Evolutionary conservation across 2,797 vertebrate species (phyloP), one percentile per base, ranked within the genome.

Genomic region (Phoeniculus purpureus): DNA sequence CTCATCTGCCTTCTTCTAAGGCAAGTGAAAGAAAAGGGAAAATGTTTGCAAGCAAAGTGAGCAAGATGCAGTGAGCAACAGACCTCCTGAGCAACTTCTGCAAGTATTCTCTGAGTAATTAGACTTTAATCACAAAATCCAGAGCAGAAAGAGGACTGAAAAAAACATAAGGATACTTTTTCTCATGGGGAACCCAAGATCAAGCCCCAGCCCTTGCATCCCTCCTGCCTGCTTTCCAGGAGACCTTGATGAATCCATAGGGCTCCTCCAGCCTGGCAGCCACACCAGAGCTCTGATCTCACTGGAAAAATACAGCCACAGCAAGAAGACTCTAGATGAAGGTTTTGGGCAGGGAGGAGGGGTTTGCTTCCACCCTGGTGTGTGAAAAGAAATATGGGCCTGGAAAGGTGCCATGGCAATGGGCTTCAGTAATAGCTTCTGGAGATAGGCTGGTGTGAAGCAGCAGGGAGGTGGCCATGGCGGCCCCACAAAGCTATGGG

Each of bases 401-500:
- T 96, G 96, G 95, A 95, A 58, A 73, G 5, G 74, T 60, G 95
- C 95, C 95, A 90, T 45, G 55, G 81, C 40, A 92, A 85, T 71
- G 72, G 72, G 55, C 62, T 96, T 96, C 87, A 93, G 27, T 66
- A 90, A 86, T 22, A 95, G 90, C 54, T 6, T 16, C 85, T 87
- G 89, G 90, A 94, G 92, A 79, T 40, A 3, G 52, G 75, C 72
- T 88, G 4, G 6, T 65, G 61, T 79, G 56, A 62, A 15, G 6
- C 3, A 5, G 47, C 21, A 2, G 60, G 81, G 60, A 56, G 90
- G 82, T 47, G 91, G 81, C 77, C 21, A 0, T 1, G 61, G 78
- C 15, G 58, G 93, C 87, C 87, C 86, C 70, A 3, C 65, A 0
- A 21, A 96, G 94, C 93, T 96, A 97, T 97, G 97, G 94, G 58